Evolutionary conservation across 1,140 invertebrate genomes (phyloP), one percentile per base, ranked within the genome.

Genomic region (Muscidifurax raptorellus): DNA sequence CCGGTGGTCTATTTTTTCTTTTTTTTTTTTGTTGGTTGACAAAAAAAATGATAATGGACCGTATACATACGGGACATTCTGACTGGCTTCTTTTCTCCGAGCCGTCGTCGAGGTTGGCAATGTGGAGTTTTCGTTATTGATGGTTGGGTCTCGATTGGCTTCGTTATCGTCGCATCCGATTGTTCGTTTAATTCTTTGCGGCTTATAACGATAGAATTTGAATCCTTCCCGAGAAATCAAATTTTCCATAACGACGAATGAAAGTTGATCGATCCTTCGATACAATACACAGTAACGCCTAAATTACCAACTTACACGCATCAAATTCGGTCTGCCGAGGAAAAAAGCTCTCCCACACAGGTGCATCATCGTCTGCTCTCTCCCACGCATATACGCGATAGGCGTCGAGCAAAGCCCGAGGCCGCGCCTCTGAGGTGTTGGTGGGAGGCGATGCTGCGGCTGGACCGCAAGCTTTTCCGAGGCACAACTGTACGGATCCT

Each of bases 341-440:
- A n/a, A n/a, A n/a, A n/a, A n/a, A n/a, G 4, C 52, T 22, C 52
- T 59, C 52, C 22, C 18, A 22, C 22, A 59, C 52, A n/a, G 18
- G 52, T 18, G 47, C 18, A 52, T 52, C 67, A 67, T 18, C 30
- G 13, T 47, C 52, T 47, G 15, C 44, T 47, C 44, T 47, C 44
- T 47, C 44, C 4, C 44, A 12, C 44, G 9, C 47, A 18, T 52
- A 18, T 3, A 52, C 47, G 5, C 18, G 77, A 40, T 79, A 80
- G 79, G 79, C 40, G 66, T 80, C 30, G 15, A n/a, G 66, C 59
- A 12, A 15, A 32, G 32, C n/a, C 15, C 28, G 28, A 79, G 36
- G 74, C 81, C 81, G 72, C 81, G 81, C 81, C 81, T 66, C 40
- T 27, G 22, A 69, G 47, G 52, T 59, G 52, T 59, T n/a, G 28